phyloP scores from a whole-genome alignment of 1,140 invertebrate species.

The Coenobita brevimanus region DNA sequence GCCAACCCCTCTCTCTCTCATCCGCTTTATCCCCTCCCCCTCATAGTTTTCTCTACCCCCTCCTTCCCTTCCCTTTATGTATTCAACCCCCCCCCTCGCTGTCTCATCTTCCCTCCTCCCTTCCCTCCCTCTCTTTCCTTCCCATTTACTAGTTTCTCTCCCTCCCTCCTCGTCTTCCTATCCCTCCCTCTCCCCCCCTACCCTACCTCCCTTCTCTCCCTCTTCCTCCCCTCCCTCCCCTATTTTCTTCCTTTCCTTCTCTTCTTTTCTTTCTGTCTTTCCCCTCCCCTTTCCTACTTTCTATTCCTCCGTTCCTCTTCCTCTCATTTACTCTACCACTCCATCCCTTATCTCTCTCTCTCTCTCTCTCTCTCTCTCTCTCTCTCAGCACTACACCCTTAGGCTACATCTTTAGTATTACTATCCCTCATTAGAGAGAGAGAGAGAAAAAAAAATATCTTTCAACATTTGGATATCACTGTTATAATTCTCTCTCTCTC shows the following conservation, averaged over 20 bases:
- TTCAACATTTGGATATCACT: no score
- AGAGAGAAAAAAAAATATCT: no score
- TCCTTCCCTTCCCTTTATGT: not conserved
- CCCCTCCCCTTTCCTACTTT: slow-evolving; percentile 12
- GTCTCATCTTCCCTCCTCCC: not conserved
- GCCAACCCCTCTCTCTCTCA: not conserved
- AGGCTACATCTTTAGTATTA: no score
- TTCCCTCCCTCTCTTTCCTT: not conserved
- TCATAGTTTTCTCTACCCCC: not conserved
- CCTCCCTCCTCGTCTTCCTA: not conserved
- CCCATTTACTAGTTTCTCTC: not conserved
- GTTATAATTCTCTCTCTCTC: no score
- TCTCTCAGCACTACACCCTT: no score
- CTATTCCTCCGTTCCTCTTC: no score
- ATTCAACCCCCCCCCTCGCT: not conserved
- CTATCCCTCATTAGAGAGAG: no score
- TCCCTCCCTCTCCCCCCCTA: not conserved
- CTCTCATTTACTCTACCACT: no score
- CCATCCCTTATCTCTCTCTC: no score
- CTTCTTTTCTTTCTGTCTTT: slow-evolving; percentile 28
- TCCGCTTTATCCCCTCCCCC: not conserved
- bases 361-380: no score
- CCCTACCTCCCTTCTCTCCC: not conserved
- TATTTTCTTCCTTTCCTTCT: not conserved
- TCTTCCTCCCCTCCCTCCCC: not conserved